Conservation (phyloP, 2,113 vertebrate species). For the Solea senegalensis region DNA sequence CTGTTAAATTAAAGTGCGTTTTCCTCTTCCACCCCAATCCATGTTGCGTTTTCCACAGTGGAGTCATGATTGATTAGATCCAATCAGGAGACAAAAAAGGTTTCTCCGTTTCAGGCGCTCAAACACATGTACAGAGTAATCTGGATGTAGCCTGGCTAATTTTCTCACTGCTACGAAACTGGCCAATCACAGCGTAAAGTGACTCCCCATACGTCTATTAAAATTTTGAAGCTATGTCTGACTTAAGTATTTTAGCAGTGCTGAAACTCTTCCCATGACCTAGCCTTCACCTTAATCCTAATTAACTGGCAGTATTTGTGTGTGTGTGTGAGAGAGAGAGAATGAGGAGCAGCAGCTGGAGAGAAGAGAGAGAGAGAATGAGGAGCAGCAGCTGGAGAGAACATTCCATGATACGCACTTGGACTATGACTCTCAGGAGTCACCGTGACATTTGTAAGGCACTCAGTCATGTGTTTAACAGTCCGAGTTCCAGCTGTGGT, state of each 20-base stretch:
- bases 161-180: too few relatives aligned
- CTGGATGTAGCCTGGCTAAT: too few relatives aligned
- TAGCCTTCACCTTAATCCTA: conserved; percentile 1
- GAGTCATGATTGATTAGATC: too few relatives aligned
- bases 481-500: conserved; percentile 8
- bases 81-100: too few relatives aligned
- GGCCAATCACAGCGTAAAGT: background rate
- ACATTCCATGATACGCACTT: conserved; percentile 12
- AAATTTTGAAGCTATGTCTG: background rate
- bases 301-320: conserved; percentile 5
- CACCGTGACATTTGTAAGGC: conserved; percentile 15
- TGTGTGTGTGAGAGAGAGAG: background rate
- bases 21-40: too few relatives aligned
- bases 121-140: too few relatives aligned
- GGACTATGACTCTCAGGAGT: background rate
- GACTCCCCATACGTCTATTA: background rate
- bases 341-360: conserved; percentile 19
- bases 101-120: too few relatives aligned
- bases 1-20: too few relatives aligned
- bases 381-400: conserved; percentile 22
- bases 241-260: background rate
- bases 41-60: too few relatives aligned
- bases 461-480: conserved; percentile 19
- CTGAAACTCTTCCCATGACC: background rate
- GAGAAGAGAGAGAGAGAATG: background rate